phyloP scores from a whole-genome alignment of 2,113 vertebrate species.

The Cottus gobio region DNA sequence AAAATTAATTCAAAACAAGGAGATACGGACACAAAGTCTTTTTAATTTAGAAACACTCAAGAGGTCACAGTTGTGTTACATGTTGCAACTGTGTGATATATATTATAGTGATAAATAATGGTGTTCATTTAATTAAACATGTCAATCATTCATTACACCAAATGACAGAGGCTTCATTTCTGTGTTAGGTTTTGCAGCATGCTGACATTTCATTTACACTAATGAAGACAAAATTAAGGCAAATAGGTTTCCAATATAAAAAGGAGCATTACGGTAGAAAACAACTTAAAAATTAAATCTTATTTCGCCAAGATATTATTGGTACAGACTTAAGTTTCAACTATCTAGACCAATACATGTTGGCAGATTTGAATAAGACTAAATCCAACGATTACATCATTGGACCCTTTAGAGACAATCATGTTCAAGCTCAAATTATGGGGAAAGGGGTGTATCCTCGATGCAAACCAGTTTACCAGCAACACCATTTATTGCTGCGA shows the following conservation, averaged over 20 bases:
- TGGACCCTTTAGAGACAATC: not conserved
- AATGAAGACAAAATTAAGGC: not conserved
- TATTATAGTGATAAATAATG: not conserved
- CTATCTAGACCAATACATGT: not conserved
- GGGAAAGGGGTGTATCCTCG: not conserved
- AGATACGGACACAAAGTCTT: not conserved
- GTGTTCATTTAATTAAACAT: not conserved
- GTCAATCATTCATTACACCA: slow-evolving; percentile 41
- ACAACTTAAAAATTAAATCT: not conserved
- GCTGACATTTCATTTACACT: not conserved
- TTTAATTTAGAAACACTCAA: slow-evolving; percentile 19
- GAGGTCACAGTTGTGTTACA: not conserved
- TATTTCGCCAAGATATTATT: not conserved
- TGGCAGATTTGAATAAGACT: not conserved
- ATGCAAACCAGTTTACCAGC: not conserved
- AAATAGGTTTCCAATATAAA: not conserved
- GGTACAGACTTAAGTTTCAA: not conserved
- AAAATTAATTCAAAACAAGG: not conserved
- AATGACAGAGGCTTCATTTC: not conserved
- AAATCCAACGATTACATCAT: not conserved
- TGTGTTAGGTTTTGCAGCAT: not conserved
- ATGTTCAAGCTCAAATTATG: not conserved
- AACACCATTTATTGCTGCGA: not conserved
- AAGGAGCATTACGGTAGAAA: not conserved
- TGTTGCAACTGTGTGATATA: slow-evolving; percentile 5